phyloP scores from a whole-genome alignment of 1,140 invertebrate genomes.

The Apis dorsata region DNA sequence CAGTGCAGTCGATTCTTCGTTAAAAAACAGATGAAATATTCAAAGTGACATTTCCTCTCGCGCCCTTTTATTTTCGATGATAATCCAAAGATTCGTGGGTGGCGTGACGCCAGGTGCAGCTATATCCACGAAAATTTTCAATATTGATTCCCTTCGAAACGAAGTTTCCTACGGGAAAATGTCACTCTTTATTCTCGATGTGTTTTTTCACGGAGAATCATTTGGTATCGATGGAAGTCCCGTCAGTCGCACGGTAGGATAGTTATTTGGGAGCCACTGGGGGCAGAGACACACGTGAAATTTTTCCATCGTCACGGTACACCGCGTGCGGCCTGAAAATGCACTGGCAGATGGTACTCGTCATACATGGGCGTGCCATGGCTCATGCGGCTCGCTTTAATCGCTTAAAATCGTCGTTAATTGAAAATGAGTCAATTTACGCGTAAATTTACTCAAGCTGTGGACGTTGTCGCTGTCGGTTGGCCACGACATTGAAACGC shows the following conservation, averaged over 20 bases:
- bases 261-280: slow-evolving; percentile 25
- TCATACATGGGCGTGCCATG: slow-evolving; percentile 55
- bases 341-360: slow-evolving; percentile 58
- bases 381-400: slow-evolving; percentile 41
- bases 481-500: slow-evolving; percentile 9
- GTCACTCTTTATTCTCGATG: neutral
- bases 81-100: neutral
- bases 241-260: too few species aligned
- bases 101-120: neutral
- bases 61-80: neutral
- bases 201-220: neutral
- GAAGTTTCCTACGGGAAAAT: neutral
- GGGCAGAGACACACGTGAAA: slow-evolving; percentile 25
- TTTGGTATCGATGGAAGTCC: neutral
- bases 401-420: slow-evolving; percentile 61
- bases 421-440: slow-evolving; percentile 66
- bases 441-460: slow-evolving; percentile 21
- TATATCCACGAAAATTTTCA: slow-evolving; percentile 1
- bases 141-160: neutral
- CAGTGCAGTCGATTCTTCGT: neutral
- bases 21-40: neutral
- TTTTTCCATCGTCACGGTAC: slow-evolving; percentile 52
- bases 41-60: neutral
- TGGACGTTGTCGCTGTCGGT: neutral
- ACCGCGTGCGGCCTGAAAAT: slow-evolving; percentile 36